A percentile compares a stretch with the other conserved stretches of the same genome.
These are phyloP conservation scores for Caloenas nicobarica DNA, from an alignment of 2,113 vertebrate species.

Conservation along the genomic window DNA sequence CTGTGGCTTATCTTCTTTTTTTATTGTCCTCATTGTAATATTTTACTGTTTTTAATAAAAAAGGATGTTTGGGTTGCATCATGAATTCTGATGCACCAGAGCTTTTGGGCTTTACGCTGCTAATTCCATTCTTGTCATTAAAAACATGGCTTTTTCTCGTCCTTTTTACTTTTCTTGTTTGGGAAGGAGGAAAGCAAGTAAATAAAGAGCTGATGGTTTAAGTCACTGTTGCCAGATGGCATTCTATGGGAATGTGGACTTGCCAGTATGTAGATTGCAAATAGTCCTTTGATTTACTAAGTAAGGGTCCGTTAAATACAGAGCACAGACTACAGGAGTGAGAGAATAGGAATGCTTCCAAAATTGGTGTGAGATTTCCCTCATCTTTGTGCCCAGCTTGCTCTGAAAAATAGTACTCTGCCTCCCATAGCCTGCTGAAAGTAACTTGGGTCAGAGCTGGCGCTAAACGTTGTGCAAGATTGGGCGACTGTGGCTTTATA, in stretches of 20 bases:
- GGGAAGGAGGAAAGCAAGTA: neutral
- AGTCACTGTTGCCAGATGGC: constrained; percentile 28
- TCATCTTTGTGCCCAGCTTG: neutral
- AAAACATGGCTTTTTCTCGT: neutral
- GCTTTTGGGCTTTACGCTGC: neutral
- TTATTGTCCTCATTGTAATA: neutral
- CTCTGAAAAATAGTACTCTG: neutral
- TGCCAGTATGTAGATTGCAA: constrained; percentile 55
- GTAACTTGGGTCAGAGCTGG: neutral
- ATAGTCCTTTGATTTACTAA: constrained; percentile 45
- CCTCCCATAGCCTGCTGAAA: neutral
- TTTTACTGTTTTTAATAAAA: neutral
- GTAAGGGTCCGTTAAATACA: constrained; percentile 19
- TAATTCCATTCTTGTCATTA: neutral
- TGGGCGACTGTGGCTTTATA: neutral
- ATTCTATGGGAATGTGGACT: constrained; percentile 44
- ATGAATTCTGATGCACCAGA: neutral
- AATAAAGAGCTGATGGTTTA: constrained; percentile 12
- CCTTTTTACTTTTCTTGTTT: neutral
- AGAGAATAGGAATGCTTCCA: constrained; percentile 35
- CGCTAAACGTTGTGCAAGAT: neutral
- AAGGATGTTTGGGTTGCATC: rapidly evolving
- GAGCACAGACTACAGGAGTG: constrained; percentile 10
- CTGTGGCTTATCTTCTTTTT: neutral
- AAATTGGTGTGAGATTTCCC: neutral